Evolutionary conservation across 2,888 invertebrate genomes (phyloP).

Genomic region (Chrysolina americana): DNA sequence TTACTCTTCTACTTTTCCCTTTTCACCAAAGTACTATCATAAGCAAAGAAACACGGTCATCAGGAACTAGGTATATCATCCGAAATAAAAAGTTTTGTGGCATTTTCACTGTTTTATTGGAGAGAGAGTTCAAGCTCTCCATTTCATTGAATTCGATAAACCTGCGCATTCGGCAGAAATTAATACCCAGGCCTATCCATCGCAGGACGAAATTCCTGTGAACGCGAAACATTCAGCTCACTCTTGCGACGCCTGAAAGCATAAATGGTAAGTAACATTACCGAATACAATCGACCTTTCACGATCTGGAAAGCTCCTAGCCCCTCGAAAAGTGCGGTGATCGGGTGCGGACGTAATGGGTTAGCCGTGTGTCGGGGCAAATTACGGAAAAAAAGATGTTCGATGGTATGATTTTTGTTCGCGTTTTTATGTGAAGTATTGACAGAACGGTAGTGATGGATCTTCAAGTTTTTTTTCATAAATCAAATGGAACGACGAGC

Average conservation of each 20-base stretch:
- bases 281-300: not conserved
- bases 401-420: constrained; percentile 27
- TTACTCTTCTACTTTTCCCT: too few relatives aligned
- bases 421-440: not conserved
- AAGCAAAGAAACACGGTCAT: too few relatives aligned
- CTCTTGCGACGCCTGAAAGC: constrained; percentile 38
- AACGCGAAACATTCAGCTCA: constrained; percentile 13
- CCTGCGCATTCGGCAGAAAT: constrained; percentile 6
- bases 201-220: not conserved
- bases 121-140: too few relatives aligned
- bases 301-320: constrained; percentile 32
- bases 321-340: constrained; percentile 35
- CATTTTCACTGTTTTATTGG: too few relatives aligned
- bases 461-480: not conserved
- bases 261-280: constrained; percentile 4
- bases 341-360: constrained; percentile 48
- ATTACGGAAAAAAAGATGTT: constrained; percentile 33
- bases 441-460: not conserved
- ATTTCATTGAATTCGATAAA: not conserved
- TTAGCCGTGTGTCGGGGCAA: constrained; percentile 32
- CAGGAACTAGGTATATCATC: too few relatives aligned
- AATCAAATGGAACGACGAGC: constrained; percentile 44
- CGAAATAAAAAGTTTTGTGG: too few relatives aligned
- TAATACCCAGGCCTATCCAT: not conserved
- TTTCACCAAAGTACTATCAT: too few relatives aligned